phyloP scores from a whole-genome alignment of 2,113 vertebrate species.

The Silurus meridionalis region DNA sequence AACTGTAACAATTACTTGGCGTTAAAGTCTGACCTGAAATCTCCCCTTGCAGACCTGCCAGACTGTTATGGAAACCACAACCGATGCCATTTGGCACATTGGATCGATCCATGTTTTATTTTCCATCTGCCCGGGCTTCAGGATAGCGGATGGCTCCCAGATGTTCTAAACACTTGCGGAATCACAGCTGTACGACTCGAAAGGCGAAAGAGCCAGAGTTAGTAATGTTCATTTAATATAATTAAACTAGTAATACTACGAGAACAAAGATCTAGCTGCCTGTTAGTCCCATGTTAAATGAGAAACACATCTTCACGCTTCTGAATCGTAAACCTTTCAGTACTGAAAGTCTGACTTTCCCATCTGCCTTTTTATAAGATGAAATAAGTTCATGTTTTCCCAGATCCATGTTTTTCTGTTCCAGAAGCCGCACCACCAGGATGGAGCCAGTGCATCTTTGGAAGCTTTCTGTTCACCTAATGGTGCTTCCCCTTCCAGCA shows the following conservation, averaged over 20 bases:
- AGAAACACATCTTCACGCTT: not conserved
- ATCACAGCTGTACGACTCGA: constrained; percentile 63
- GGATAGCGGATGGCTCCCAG: constrained; percentile 68
- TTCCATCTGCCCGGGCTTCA: constrained; percentile 64
- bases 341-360: constrained; percentile 31
- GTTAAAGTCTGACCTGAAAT: not conserved
- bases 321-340: not conserved
- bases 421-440: constrained; percentile 9
- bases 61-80: constrained; percentile 11
- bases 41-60: constrained; percentile 8
- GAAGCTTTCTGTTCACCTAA: constrained; percentile 53
- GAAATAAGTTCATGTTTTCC: constrained; percentile 30
- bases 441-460: constrained; percentile 25
- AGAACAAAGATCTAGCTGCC: not conserved
- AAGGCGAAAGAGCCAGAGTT: constrained; percentile 9
- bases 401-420: constrained; percentile 3
- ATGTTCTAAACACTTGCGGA: constrained; percentile 64
- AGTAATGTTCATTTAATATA: not conserved
- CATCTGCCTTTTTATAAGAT: constrained; percentile 37
- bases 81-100: constrained; percentile 42
- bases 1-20: constrained; percentile 18
- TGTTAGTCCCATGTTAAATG: not conserved
- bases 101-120: constrained; percentile 58
- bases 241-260: not conserved
- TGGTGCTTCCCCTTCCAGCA: not conserved